Base-by-base conservation (phyloP, 2,888 invertebrate genomes). In the Diaprepes abbreviatus region DNA sequence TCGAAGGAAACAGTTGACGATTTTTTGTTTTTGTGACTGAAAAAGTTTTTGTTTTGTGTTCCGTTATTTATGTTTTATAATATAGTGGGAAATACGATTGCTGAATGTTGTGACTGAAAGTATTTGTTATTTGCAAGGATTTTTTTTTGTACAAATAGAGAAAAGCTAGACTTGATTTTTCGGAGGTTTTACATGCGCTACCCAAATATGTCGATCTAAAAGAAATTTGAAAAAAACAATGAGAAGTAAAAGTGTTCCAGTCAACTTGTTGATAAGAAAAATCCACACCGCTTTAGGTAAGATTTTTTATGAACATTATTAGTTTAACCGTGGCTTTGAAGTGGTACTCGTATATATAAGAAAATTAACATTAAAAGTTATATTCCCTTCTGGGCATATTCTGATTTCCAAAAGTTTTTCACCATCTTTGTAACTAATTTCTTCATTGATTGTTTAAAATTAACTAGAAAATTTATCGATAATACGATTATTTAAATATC, bases 241-340 rank as follows among this genome's bases (percentile, higher is more conserved):
- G 78, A 74, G 78, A 66, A 78, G 77, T 74, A 78, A 78, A 71
- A 78, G 78, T 75, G 78, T 78, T 33, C 78, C 78, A 17, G 78
- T 78, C 66, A 78, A 77, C 72, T 74, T 77, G 73, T 74, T 78
- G 73, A 77, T 77, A 33, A 73, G 78, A 66, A 78, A 78, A 72
- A 78, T 78, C 45, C 77, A 78, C 68, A 77, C 78, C 35, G 73
- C 76, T 63, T 67, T 77, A 67, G 78, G 78, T 78, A 74, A 73
- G 45, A n/a, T 43, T n/a, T n/a, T n/a, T n/a, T n/a, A n/a, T n/a
- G n/a, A n/a, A n/a, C n/a, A n/a, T n/a, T n/a, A n/a, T n/a, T n/a
- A n/a, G n/a, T n/a, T n/a, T n/a, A n/a, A n/a, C n/a, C n/a, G n/a
- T n/a, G n/a, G n/a, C n/a, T n/a, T n/a, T n/a, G n/a, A n/a, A n/a